Conservation (phyloP, 2,797 vertebrate species). For the Coracias cyanogaster region DNA sequence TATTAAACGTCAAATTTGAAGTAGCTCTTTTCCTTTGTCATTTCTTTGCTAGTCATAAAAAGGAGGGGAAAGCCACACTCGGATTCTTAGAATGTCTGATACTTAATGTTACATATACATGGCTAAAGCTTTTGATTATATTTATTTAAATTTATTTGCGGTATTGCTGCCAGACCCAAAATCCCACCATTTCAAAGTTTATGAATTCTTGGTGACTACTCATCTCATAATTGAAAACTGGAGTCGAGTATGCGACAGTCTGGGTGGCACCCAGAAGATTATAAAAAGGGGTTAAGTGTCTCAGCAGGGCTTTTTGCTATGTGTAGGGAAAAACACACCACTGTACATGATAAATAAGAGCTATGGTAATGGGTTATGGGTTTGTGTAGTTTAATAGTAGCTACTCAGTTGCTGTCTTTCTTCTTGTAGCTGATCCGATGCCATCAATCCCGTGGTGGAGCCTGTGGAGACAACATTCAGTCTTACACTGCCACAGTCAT, state of each 20-base stretch:
- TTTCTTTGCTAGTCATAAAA: conserved; percentile 46
- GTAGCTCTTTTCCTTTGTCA: conserved; percentile 53
- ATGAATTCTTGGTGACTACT: conserved; percentile 78
- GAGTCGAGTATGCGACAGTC: conserved; percentile 72
- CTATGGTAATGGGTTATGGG: conserved; percentile 68
- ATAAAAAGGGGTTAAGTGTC: conserved; percentile 78
- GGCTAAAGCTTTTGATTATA: conserved; percentile 80
- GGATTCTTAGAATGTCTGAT: conserved; percentile 76
- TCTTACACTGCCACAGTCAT: conserved; percentile 98
- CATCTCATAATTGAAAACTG: conserved; percentile 79
- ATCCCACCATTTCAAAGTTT: conserved; percentile 79
- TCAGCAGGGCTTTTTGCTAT: conserved; percentile 76
- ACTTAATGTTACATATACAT: conserved; percentile 78
- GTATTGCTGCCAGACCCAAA: conserved; percentile 75
- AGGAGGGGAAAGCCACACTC: conserved; percentile 53
- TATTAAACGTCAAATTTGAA: neutral
- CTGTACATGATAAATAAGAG: conserved; percentile 71
- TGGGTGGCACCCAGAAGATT: conserved; percentile 82
- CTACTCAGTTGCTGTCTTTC: conserved; percentile 59
- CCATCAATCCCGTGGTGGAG: conserved; percentile 97
- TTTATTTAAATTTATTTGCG: conserved; percentile 81
- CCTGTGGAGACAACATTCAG: conserved; percentile 97
- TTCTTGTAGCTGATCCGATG: conserved; percentile 92
- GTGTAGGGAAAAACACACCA: conserved; percentile 70
- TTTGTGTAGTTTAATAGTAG: conserved; percentile 74